phyloP scores from a whole-genome alignment of 2,113 vertebrate genomes.

The Bubo blakistoni region DNA sequence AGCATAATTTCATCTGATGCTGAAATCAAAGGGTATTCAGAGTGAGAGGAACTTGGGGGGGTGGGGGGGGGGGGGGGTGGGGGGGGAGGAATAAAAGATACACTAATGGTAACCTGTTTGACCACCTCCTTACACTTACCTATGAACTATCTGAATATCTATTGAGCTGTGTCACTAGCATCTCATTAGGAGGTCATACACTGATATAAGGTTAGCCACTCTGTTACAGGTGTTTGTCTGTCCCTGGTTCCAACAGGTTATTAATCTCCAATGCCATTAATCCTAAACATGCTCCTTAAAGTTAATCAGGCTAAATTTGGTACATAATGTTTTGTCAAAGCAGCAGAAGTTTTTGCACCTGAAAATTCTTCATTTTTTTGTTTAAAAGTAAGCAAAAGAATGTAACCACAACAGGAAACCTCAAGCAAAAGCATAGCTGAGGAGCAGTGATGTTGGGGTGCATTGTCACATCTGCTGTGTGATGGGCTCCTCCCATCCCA shows the following conservation, averaged over 20 bases:
- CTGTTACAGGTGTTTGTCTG: not conserved
- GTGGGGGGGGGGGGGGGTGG: too few species aligned
- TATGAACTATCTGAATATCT: not conserved
- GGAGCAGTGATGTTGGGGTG: not conserved
- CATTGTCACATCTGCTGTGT: not conserved
- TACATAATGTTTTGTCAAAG: not conserved
- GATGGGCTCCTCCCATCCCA: not conserved
- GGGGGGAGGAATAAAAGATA: not conserved
- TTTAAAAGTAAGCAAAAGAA: not conserved
- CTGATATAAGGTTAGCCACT: not conserved
- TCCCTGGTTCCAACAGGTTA: not conserved
- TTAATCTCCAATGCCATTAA: not conserved
- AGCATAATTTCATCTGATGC: not conserved
- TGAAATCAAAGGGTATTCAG: not conserved
- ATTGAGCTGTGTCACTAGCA: not conserved
- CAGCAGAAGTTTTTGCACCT: not conserved
- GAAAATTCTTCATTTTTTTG: not conserved
- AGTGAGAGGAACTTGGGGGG: not conserved
- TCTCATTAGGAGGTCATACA: not conserved
- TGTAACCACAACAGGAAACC: not conserved
- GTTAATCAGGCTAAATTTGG: not conserved
- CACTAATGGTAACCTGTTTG: not conserved
- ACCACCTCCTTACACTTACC: not conserved
- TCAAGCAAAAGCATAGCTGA: not conserved
- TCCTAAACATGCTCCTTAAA: not conserved